These are phyloP conservation scores for Tetranychus truncatus DNA, from an alignment of 2,888 invertebrate genomes.

Conservation along the genomic window DNA sequence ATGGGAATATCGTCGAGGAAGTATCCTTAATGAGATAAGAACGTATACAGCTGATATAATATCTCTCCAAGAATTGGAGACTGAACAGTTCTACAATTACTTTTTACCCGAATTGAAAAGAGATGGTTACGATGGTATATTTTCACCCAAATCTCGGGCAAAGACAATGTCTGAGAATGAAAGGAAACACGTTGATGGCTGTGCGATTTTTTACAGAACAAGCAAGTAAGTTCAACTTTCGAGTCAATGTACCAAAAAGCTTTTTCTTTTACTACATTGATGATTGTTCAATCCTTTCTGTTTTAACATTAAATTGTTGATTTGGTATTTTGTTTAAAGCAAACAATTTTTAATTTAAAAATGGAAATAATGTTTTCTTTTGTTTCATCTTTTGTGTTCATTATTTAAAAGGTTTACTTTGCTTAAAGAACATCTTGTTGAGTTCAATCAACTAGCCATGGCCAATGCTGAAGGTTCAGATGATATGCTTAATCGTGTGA, in stretches of 20 bases:
- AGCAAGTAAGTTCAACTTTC: slow-evolving; percentile 49
- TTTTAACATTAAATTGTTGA: neutral
- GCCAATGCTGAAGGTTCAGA: slow-evolving; percentile 93
- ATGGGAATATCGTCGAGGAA: slow-evolving; percentile 96
- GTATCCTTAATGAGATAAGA: slow-evolving; percentile 85
- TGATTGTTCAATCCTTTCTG: neutral
- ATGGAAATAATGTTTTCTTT: neutral
- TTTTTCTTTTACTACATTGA: neutral
- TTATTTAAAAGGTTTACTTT: slow-evolving; percentile 55
- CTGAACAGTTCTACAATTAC: slow-evolving; percentile 92
- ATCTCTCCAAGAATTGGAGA: slow-evolving; percentile 91
- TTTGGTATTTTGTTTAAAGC: neutral
- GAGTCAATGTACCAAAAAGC: too few relatives aligned
- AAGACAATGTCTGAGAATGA: slow-evolving; percentile 95
- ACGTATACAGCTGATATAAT: slow-evolving; percentile 94
- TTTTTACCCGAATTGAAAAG: slow-evolving; percentile 82
- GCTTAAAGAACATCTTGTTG: slow-evolving; percentile 86
- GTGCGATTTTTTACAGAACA: slow-evolving; percentile 90
- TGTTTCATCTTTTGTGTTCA: slow-evolving; percentile 11
- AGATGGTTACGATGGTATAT: slow-evolving; percentile 73
- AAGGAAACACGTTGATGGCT: slow-evolving; percentile 92
- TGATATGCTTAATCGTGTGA: slow-evolving; percentile 92
- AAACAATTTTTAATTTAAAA: neutral
- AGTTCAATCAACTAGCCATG: slow-evolving; percentile 96
- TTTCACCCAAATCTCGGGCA: slow-evolving; percentile 91